These are phyloP conservation scores for Spea hammondii DNA, from an alignment of 2,797 vertebrate species.

Conservation along the genomic window DNA sequence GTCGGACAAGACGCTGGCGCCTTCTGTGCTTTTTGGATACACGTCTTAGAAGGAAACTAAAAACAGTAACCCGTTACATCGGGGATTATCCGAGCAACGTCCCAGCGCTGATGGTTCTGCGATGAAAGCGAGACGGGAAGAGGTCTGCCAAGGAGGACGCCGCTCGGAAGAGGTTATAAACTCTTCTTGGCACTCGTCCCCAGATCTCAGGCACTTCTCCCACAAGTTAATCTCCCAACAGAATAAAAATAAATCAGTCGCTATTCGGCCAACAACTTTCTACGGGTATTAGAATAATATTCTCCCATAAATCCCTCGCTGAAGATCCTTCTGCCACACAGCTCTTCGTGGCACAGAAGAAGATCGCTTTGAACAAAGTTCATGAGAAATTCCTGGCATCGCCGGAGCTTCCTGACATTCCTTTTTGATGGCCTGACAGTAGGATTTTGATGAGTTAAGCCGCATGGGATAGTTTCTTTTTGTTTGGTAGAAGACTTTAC, in stretches of 20 bases:
- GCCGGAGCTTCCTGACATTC: constrained; percentile 54
- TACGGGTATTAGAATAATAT: constrained; percentile 11
- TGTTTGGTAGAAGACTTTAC: constrained; percentile 55
- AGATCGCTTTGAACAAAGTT: constrained; percentile 47
- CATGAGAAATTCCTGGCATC: constrained; percentile 42
- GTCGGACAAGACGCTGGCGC: constrained; percentile 12
- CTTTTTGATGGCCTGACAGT: constrained; percentile 54
- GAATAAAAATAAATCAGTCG: background rate
- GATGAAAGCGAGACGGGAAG: background rate
- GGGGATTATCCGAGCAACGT: background rate
- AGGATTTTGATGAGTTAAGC: constrained; percentile 57
- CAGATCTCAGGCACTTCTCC: background rate
- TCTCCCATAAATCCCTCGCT: constrained; percentile 11
- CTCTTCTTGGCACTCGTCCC: background rate
- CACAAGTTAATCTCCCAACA: constrained; percentile 3
- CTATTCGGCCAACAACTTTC: background rate
- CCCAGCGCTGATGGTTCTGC: background rate
- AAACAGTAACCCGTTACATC: background rate
- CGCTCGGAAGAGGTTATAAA: background rate
- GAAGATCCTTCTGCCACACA: background rate
- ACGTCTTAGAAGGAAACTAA: constrained; percentile 10
- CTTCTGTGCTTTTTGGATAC: constrained; percentile 7
- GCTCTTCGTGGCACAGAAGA: background rate
- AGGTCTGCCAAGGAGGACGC: background rate
- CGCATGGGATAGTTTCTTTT: constrained; percentile 55